A percentile compares a stretch with the other conserved stretches of the same genome.
Conservation (phyloP, 2,888 invertebrate species). For the Lycocerus yunnanus region DNA sequence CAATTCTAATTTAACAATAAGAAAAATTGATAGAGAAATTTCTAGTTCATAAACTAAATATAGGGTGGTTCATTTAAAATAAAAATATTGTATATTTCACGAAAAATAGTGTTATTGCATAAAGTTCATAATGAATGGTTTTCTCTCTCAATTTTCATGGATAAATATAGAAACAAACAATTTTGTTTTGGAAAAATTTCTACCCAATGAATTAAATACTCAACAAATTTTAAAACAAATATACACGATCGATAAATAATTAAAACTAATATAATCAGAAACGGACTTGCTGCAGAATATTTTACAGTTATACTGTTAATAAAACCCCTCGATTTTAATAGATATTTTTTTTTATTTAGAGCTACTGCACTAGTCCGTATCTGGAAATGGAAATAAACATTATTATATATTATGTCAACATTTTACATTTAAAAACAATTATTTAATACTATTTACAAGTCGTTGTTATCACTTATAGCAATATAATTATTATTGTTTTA, state of each 20-base stretch:
- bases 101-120: no score
- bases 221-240: neutral
- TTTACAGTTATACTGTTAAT: no score
- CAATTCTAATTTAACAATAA: no score
- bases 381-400: neutral
- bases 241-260: neutral
- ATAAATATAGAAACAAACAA: no score
- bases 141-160: no score
- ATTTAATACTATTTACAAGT: neutral
- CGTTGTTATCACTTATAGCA: neutral
- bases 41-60: no score
- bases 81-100: no score
- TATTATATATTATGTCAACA: neutral
- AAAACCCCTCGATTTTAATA: neutral
- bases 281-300: no score
- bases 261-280: neutral
- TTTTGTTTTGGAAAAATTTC: no score
- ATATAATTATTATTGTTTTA: neutral
- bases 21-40: no score
- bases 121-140: no score
- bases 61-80: no score
- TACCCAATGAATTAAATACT: neutral
- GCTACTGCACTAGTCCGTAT: neutral
- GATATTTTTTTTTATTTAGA: neutral
- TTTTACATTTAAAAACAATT: neutral